Base-by-base conservation (phyloP, 2,888 invertebrate genomes). In the Phengaris alcon region DNA sequence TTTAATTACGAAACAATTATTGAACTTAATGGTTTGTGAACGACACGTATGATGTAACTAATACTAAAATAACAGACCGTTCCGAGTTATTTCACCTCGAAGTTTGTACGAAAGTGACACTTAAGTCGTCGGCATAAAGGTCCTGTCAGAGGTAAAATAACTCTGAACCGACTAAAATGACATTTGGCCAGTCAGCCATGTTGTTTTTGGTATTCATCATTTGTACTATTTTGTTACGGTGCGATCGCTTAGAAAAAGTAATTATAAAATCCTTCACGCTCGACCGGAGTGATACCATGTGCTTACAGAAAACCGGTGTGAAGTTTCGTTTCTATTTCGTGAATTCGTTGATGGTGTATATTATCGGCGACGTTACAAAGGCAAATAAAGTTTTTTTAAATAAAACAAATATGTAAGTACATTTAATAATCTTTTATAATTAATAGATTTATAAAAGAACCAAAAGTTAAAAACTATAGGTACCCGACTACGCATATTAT, bases 1-100 rank as follows among this genome's bases (percentile, higher is more conserved):
- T 85, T 84, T 83, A 86, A 84, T 86, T 84, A 82, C 78, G 79
- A 82, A 81, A 82, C 81, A 85, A 87, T 88, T 87, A 87, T 78
- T 78, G 44, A 73, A 78, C 79, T 82, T 86, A 89, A 88, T 89
- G 87, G 80, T 78, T 77, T 85, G 82, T 85, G 81, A 81, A 80
- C 77, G 77, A 22, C 22, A 22, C 1, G 22, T 22, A 22, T 75
- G 77, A 73, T 73, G 64, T 51, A 74, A 79, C 74, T 78, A 77
- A 80, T 81, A 82, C 81, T 73, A 76, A 69, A 77, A 78, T 79
- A 77, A 74, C 72, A 57, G 57, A 57, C 13, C 57, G 9, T n/a
- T 22, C 22, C 22, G 22, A 8, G 57, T 57, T 57, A 15, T 15
- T 4, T n/a, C n/a, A 57, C 22, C 22, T 22, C 22, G 22, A 22